Evolutionary conservation across 2,888 invertebrate genomes (phyloP), one percentile per base, ranked within the genome.

Genomic region (Phengaris alcon): DNA sequence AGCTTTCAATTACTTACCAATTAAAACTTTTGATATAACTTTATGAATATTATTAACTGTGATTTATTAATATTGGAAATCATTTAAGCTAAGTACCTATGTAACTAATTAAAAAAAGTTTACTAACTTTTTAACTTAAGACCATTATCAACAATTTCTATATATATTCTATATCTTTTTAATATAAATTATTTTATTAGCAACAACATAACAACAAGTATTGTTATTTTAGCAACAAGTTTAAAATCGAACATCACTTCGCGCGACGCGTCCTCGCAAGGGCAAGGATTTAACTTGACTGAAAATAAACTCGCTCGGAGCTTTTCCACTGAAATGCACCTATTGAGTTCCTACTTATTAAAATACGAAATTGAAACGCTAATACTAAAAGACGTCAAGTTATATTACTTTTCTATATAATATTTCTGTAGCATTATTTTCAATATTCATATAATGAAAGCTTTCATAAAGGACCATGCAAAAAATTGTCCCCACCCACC

Each of bases 221-320:
- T 52, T 22, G 22, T 22, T 3, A 64, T 64, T 35, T 35, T 64
- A 64, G 64, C 64, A 64, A 64, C 64, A 64, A 64, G 64, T 64
- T 64, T 35, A 52, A 35, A 3, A 52, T 52, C 12, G 3, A 44
- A 13, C 6, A 22, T 22, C 64, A 44, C 52, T 52, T 3, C 59
- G 13, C 64, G 7, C 64, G 12, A 54, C 72, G 72, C 72, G 72
- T 52, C 52, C 72, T 72, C 72, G 9, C 72, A 52, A 72, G 72
- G 72, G 52, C 72, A 12, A 35, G 54, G 54, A 10, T 72, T 72
- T 22, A 72, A 72, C 72, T 72, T 72, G 72, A 72, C 72, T 72
- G 72, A 52, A 54, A 22, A 13, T 72, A 13, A 72, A n/a, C 54
- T 72, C 52, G 12, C 52, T 12, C 13, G 6, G 35, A 64, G 64